A percentile compares a stretch with the other conserved stretches of the same genome.
Conservation (phyloP, 2,888 invertebrate species). For the Drosophila fungiperda region DNA sequence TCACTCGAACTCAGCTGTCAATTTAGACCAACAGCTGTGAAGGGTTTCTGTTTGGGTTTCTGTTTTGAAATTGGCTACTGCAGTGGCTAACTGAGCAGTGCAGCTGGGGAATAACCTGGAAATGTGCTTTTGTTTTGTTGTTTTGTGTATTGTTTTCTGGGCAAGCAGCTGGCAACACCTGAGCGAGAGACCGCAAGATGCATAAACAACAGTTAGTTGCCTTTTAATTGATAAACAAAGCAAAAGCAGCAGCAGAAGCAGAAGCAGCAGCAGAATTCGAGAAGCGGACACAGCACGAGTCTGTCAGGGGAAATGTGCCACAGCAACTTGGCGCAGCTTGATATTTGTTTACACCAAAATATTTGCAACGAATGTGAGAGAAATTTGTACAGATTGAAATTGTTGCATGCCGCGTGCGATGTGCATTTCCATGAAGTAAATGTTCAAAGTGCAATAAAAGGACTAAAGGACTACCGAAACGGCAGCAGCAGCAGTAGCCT, state of each 20-base stretch:
- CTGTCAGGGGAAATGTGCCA: slow-evolving; percentile 38
- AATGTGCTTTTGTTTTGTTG: slow-evolving; percentile 37
- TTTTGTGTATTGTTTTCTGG: slow-evolving; percentile 7
- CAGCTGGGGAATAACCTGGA: slow-evolving; percentile 52
- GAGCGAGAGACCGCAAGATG: slow-evolving; percentile 61
- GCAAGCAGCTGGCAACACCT: slow-evolving; percentile 51
- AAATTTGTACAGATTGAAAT: slow-evolving; percentile 25
- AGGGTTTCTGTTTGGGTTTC: background rate
- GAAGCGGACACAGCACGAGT: slow-evolving; percentile 42
- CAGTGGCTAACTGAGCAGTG: slow-evolving; percentile 1
- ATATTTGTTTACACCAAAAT: slow-evolving; percentile 64
- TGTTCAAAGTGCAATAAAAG: slow-evolving; percentile 48
- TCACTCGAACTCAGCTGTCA: slow-evolving; percentile 2
- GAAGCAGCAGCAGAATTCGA: slow-evolving; percentile 7
- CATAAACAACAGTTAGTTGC: slow-evolving; percentile 68
- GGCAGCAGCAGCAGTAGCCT: slow-evolving; percentile 54
- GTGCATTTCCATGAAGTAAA: slow-evolving; percentile 55
- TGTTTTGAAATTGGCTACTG: slow-evolving; percentile 18
- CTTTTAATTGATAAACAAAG: slow-evolving; percentile 65
- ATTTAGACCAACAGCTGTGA: slow-evolving; percentile 31
- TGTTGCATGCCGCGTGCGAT: slow-evolving; percentile 32
- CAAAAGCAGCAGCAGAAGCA: slow-evolving; percentile 23
- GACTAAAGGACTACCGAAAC: slow-evolving; percentile 61
- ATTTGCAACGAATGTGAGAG: slow-evolving; percentile 69
- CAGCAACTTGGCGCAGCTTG: slow-evolving; percentile 63